These are phyloP conservation scores for Trichopria drosophilae DNA, from an alignment of 2,888 invertebrate species.

Conservation along the genomic window DNA sequence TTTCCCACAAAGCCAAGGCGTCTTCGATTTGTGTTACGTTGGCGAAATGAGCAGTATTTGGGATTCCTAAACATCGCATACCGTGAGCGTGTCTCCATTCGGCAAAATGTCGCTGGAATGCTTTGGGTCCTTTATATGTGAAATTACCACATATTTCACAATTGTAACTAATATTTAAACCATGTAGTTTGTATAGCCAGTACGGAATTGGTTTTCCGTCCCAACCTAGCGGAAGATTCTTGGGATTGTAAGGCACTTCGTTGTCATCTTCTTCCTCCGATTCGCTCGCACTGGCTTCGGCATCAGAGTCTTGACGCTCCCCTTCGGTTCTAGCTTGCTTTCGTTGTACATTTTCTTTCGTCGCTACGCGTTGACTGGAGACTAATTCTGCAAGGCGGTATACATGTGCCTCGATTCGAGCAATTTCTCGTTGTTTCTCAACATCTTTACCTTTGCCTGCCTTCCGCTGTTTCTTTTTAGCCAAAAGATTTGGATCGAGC, in stretches of 20 bases:
- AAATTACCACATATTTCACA: constrained; percentile 99
- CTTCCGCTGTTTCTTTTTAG: constrained; percentile 83
- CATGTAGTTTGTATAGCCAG: constrained; percentile 98
- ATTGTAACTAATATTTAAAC: constrained; percentile 96
- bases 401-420: constrained; percentile 84
- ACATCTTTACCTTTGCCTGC: constrained; percentile 65
- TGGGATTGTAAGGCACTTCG: constrained; percentile 98
- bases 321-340: constrained; percentile 96
- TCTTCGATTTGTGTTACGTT: constrained; percentile 99
- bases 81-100: constrained; percentile 89
- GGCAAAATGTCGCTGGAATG: constrained; percentile 98
- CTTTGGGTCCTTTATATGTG: constrained; percentile 98
- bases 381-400: constrained; percentile 86
- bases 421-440: constrained; percentile 83
- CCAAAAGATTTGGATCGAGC: constrained; percentile 86
- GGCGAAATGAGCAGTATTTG: constrained; percentile 99
- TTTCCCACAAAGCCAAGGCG: constrained; percentile 96
- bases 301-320: constrained; percentile 89
- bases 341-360: constrained; percentile 97
- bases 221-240: constrained; percentile 98
- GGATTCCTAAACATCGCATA: constrained; percentile 98
- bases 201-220: constrained; percentile 96
- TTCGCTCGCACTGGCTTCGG: constrained; percentile 79
- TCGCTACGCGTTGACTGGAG: constrained; percentile 82
- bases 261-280: constrained; percentile 87